Base-by-base conservation (phyloP, 1,140 invertebrate species). In the Sminthurides bifidus region DNA sequence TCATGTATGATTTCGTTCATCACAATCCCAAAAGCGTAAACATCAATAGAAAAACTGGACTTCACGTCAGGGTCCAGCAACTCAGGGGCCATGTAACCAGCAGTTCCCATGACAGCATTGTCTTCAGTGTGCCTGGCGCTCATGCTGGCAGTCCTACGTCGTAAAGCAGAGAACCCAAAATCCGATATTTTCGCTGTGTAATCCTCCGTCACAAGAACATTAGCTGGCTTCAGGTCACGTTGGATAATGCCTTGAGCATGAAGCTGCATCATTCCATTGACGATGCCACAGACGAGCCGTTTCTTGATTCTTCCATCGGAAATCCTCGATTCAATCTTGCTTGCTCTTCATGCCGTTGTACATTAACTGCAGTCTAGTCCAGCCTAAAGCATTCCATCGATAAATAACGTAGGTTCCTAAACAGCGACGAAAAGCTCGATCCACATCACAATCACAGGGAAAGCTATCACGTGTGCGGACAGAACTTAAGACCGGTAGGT, bases 261-360 rank as follows among this genome's bases (percentile, higher is more conserved):
- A 29, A 57, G 33, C 14, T 57, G 55, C 4, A 19, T 30, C 55
- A 57, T 57, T 31, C 55, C 55, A 26, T 19, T 26, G 23, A 44
- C 38, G 27, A 57, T 52, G 0, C 55, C 55, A 5, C 43, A 8
- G 1, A 27, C 24, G 27, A 57, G 14, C 15, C 29, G 14, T 35
- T 57, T 57, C 48, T 57, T 57, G 27, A 51, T 52, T 24, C 55
- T 5, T n/a, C 55, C 55, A 24, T 57, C 48, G 26, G 55, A 43
- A 15, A 57, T 31, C 15, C 52, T 51, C n/a, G 46, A 37, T 44
- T 57, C 48, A 15, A 57, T 14, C n/a, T n/a, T n/a, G n/a, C n/a
- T n/a, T n/a, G n/a, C n/a, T n/a, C n/a, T n/a, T n/a, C n/a, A n/a
- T n/a, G n/a, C n/a, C n/a, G n/a, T n/a, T n/a, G n/a, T n/a, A n/a